A percentile compares a stretch with the other conserved stretches of the same genome.
These are phyloP conservation scores for Synanthedon myopaeformis DNA, from an alignment of 2,888 invertebrate species.

Conservation along the genomic window DNA sequence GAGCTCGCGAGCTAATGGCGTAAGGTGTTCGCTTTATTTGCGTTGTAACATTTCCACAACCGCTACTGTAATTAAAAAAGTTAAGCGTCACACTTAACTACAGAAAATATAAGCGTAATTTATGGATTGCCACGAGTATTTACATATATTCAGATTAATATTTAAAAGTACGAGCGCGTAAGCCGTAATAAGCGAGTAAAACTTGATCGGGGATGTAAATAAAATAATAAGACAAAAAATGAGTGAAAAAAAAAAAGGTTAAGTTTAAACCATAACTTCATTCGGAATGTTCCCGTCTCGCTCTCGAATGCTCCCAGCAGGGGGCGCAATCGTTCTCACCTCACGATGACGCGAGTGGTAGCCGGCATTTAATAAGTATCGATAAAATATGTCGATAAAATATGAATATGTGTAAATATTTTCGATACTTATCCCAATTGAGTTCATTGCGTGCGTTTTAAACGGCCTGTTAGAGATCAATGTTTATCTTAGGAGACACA, in stretches of 20 bases:
- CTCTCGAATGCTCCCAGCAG: constrained; percentile 58
- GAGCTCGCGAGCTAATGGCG: constrained; percentile 59
- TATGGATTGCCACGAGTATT: background rate
- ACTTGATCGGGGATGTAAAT: constrained; percentile 43
- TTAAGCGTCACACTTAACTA: constrained; percentile 19
- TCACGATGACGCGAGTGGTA: constrained; percentile 64
- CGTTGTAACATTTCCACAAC: constrained; percentile 44
- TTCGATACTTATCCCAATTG: constrained; percentile 46
- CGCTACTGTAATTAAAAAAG: constrained; percentile 54
- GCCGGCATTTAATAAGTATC: constrained; percentile 69
- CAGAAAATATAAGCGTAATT: constrained; percentile 8
- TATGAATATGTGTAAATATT: constrained; percentile 69
- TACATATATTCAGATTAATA: background rate
- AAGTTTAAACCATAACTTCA: constrained; percentile 59
- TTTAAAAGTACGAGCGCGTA: constrained; percentile 4
- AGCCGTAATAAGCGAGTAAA: constrained; percentile 23
- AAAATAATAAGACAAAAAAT: constrained; percentile 49
- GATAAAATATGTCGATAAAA: constrained; percentile 66
- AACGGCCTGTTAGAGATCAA: background rate
- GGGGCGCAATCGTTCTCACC: constrained; percentile 69
- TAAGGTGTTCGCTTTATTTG: constrained; percentile 42
- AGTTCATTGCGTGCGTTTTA: constrained; percentile 7
- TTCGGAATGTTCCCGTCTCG: constrained; percentile 59
- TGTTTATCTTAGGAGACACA: no score
- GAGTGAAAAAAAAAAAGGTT: constrained; percentile 45